A percentile compares a stretch with the other conserved stretches of the same genome.
Evolutionary conservation across 2,113 vertebrate species (phyloP).

Genomic region (Argyrosomus japonicus): DNA sequence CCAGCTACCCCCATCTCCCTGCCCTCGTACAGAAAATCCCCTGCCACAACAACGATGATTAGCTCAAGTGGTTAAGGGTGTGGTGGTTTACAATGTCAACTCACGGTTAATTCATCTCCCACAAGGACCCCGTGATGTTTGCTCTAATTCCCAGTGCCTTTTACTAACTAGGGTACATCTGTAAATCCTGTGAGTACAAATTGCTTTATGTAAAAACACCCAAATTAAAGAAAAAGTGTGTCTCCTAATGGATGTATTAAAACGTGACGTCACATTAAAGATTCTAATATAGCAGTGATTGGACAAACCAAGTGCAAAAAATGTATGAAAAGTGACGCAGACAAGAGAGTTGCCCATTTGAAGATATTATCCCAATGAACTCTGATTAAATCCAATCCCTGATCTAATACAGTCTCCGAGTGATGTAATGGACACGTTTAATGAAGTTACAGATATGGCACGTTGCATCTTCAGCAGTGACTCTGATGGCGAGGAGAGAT

Average conservation of each 20-base stretch:
- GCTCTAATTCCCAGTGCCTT: constrained; percentile 14
- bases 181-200: constrained; percentile 6
- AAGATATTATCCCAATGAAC: constrained; percentile 64
- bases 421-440: constrained; percentile 78
- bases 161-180: constrained; percentile 1
- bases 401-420: constrained; percentile 70
- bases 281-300: constrained; percentile 5
- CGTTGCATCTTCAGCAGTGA: constrained; percentile 57
- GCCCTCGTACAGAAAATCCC: constrained; percentile 63
- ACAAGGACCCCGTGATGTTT: constrained; percentile 44
- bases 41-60: constrained; percentile 56
- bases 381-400: constrained; percentile 65
- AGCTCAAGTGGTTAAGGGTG: constrained; percentile 76
- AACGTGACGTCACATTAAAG: constrained; percentile 6
- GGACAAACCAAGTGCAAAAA: constrained; percentile 34
- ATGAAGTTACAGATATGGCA: constrained; percentile 74
- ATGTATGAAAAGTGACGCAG: constrained; percentile 44
- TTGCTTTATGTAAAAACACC: constrained; percentile 27
- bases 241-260: constrained; percentile 4
- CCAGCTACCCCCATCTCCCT: constrained; percentile 32
- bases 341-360: constrained; percentile 39
- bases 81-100: constrained; percentile 67
- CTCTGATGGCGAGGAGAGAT: constrained; percentile 65
- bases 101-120: constrained; percentile 65
- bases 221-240: constrained; percentile 4